Conservation (phyloP, 1,140 invertebrate species). For the Chrysomallon squamiferum region DNA sequence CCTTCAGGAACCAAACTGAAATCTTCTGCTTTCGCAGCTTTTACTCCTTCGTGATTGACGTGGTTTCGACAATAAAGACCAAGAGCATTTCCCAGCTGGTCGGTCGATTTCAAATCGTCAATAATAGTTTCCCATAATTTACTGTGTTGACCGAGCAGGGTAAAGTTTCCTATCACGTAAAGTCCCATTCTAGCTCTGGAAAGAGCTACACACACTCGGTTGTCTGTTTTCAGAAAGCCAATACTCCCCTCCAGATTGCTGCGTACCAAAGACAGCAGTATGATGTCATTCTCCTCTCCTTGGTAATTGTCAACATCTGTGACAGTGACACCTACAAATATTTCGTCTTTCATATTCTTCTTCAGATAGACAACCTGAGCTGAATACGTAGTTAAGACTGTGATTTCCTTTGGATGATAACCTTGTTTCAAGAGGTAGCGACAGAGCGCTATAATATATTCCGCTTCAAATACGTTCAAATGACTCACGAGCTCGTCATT, state of each 20-base stretch:
- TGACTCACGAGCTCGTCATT: slow-evolving; percentile 53
- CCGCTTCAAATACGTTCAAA: slow-evolving; percentile 54
- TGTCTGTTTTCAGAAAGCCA: slow-evolving; percentile 78
- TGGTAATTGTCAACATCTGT: slow-evolving; percentile 75
- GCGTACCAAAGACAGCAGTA: slow-evolving; percentile 81
- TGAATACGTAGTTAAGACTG: slow-evolving; percentile 58
- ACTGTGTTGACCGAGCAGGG: slow-evolving; percentile 64
- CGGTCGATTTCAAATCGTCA: slow-evolving; percentile 18
- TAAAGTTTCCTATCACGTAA: slow-evolving; percentile 75
- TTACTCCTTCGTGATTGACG: slow-evolving; percentile 39
- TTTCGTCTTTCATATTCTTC: slow-evolving; percentile 40
- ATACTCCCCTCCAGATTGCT: slow-evolving; percentile 70
- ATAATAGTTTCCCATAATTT: slow-evolving; percentile 63
- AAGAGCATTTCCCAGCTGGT: slow-evolving; percentile 42
- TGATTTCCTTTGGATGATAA: slow-evolving; percentile 54
- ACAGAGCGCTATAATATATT: slow-evolving; percentile 46
- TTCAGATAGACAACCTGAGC: slow-evolving; percentile 57
- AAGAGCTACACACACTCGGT: slow-evolving; percentile 82
- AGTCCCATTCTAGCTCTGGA: slow-evolving; percentile 80
- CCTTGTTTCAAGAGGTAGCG: slow-evolving; percentile 57
- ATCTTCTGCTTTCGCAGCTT: slow-evolving; percentile 48
- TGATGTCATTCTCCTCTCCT: slow-evolving; percentile 85
- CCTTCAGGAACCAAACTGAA: slow-evolving; percentile 61
- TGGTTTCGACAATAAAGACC: slow-evolving; percentile 64
- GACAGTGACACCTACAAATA: slow-evolving; percentile 60